Evolutionary conservation across 2,113 vertebrate genomes (phyloP), one percentile per base, ranked within the genome.

Genomic region (Sapajus apella): DNA sequence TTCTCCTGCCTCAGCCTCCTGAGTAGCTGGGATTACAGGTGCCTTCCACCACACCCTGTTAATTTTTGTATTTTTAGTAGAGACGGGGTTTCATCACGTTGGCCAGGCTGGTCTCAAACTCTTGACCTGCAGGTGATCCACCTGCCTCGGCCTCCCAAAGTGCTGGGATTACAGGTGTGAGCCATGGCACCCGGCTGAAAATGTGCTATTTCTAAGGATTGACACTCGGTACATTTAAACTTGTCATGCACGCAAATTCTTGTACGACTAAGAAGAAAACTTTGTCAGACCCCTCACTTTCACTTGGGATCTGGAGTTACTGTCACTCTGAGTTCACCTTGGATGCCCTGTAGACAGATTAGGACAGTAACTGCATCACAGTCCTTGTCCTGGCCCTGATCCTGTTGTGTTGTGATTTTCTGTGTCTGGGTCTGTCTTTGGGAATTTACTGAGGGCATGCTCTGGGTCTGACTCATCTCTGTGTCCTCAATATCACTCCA

Each of bases 401-500:
- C 58, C 14, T 1, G 9, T 5, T 18, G 5, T 20, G 27, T 8
- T 43, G 79, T n/a, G 61, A 56, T n/a, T 64, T 77, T 87, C 8
- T 0, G 12, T 3, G 25, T 87, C 87, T 87, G 79, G 56, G 30
- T 79, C 82, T 83, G 92, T 43, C 45, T 91, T 43, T 79, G 94
- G 79, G 93, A 92, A 68, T 43, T 45, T 76, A 45, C 9, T 8
- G n/a, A 90, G 37, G 70, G 61, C 37, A 20, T 2, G 0, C 21
- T 61, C 20, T 17, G 23, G 35, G 18, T 84, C 90, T 95, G 96
- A 95, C 84, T 97, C 94, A 82, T 72, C 37, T 75, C 32, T 20
- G 30, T 25, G 35, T 92, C 91, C 72, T 95, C 82, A 50, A 14
- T 32, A 40, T 79, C 88, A 73, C 77, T 27, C 93, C 50, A n/a